Base-by-base conservation (phyloP, 2,888 invertebrate genomes). In the Drosophila pegasa region DNA sequence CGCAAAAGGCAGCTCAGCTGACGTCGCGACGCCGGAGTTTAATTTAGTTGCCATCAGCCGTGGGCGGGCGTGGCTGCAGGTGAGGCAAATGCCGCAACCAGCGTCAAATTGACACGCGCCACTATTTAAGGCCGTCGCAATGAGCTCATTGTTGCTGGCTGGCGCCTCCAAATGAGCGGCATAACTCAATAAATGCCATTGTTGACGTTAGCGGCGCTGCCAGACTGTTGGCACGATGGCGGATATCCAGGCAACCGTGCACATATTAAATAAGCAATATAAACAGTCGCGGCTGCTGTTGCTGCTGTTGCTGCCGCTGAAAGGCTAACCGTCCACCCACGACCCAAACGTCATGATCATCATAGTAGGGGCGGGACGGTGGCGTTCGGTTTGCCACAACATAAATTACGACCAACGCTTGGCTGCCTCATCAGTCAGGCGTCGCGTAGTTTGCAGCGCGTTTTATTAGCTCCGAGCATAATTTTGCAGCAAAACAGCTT, bases 181-280 rank as follows among this genome's bases (percentile, higher is more conserved):
- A 84, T 84, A 88, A 89, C 89, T 88, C 89, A 84, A 84, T 84
- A 81, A 87, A 88, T 72, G 66, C 69, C 72, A 81, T 88, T 83
- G 81, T 82, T 76, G 83, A 54, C 61, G 69, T 66, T 31, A 47
- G 69, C 57, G 20, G 14, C 31, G 33, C 20, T 33, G 48, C 31
- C 48, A 48, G 48, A 33, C 48, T 48, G 69, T 47, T 59, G 57
- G 56, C 22, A 62, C 48, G 47, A n/a, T 55, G 62, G 47, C 60
- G 70, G 69, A 47, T 65, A 79, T 67, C 74, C 87, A 88, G 81
- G 76, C 83, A 87, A 69, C 69, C 85, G 85, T 81, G 85, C 78
- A 84, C 81, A 87, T 84, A 87, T 88, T 84, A 87, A 84, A 84
- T 84, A 89, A 88, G 89, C 83, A 89, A 89, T 85, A 85, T 85